Conservation (phyloP, 2,888 invertebrate genomes). For the Conomelus anceps region DNA sequence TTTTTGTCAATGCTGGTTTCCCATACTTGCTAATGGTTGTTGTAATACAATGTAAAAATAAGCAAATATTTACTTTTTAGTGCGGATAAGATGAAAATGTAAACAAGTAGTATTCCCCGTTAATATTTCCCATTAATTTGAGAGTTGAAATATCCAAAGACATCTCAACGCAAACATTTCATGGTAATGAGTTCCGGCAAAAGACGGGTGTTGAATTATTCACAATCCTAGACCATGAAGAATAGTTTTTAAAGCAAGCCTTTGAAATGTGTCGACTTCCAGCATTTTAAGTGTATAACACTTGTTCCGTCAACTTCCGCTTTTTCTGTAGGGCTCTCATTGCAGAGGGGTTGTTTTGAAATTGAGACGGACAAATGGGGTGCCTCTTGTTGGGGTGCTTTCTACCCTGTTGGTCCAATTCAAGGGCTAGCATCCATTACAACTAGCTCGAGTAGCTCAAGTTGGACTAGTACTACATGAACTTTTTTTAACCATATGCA, state of each 20-base stretch:
- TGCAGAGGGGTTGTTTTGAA: not conserved
- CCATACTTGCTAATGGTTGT: not conserved
- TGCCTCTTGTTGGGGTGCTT: not conserved
- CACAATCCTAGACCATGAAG: not conserved
- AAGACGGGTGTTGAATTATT: not conserved
- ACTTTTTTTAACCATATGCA: too few relatives aligned
- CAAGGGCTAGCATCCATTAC: not conserved
- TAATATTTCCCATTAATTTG: not conserved
- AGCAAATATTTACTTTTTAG: not conserved
- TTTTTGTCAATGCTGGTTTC: not conserved
- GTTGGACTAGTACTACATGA: not conserved
- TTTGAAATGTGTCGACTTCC: not conserved
- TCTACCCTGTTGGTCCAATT: not conserved
- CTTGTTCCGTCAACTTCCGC: not conserved
- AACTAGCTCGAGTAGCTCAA: not conserved
- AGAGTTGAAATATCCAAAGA: not conserved
- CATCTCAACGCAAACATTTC: not conserved
- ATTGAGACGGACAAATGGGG: not conserved
- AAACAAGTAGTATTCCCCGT: not conserved
- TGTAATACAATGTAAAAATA: not conserved
- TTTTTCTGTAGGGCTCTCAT: not conserved
- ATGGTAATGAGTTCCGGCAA: not conserved
- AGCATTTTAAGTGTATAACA: not conserved
- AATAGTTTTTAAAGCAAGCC: not conserved
- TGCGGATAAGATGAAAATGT: not conserved